phyloP scores from a whole-genome alignment of 2,888 invertebrate species.

The Urechis unicinctus region DNA sequence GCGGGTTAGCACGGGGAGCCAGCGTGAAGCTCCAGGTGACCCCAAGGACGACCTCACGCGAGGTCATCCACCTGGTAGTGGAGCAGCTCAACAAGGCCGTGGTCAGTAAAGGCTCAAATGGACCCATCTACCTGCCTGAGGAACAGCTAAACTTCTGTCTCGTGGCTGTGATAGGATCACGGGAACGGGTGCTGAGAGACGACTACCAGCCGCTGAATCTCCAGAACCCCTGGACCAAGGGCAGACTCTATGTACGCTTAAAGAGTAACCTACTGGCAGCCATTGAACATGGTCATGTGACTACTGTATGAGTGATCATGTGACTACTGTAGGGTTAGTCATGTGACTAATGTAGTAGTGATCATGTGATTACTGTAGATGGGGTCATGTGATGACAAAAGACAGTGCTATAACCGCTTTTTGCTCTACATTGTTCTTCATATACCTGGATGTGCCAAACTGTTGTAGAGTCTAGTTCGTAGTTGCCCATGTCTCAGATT shows the following conservation, averaged over 20 bases:
- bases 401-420: too few species aligned
- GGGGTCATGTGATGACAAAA: too few species aligned
- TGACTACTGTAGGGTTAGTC: too few species aligned
- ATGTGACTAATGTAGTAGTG: too few species aligned
- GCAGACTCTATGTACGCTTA: constrained; percentile 82
- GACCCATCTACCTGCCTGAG: constrained; percentile 66
- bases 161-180: constrained; percentile 89
- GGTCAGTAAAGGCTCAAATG: constrained; percentile 58
- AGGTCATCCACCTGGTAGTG: constrained; percentile 91
- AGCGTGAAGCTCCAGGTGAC: constrained; percentile 91
- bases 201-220: constrained; percentile 88
- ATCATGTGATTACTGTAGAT: too few species aligned
- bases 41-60: constrained; percentile 83
- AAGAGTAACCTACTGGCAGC: constrained; percentile 63
- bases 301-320: constrained; percentile 50
- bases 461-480: too few species aligned
- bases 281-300: constrained; percentile 50
- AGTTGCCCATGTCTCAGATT: too few species aligned
- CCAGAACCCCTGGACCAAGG: constrained; percentile 94
- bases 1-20: constrained; percentile 85
- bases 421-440: too few species aligned
- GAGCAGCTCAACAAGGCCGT: constrained; percentile 72
- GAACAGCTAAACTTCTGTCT: constrained; percentile 82
- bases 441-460: too few species aligned
- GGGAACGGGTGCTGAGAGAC: constrained; percentile 87